These are phyloP conservation scores for Chrysopilus asiliformis DNA, from an alignment of 2,888 invertebrate species.

Conservation along the genomic window DNA sequence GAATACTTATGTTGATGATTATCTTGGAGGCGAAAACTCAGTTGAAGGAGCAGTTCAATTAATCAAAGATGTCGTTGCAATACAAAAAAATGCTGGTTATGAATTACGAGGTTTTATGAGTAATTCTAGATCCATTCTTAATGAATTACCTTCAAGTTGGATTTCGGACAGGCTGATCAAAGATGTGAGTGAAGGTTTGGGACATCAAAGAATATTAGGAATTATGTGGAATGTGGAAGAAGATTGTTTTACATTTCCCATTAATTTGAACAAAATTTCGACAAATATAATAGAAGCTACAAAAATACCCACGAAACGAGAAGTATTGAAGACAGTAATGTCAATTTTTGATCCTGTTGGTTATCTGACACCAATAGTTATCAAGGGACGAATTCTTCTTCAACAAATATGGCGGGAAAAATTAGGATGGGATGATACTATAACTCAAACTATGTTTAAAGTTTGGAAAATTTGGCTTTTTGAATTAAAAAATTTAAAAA, in stretches of 20 bases:
- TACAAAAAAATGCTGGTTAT: not conserved
- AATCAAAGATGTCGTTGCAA: not conserved
- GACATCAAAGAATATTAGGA: not conserved
- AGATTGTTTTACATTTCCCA: not conserved
- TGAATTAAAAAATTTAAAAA: not conserved
- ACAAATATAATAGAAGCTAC: not conserved
- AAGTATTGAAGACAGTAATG: too few relatives aligned
- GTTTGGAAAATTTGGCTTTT: constrained; percentile 1
- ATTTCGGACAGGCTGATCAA: too few relatives aligned
- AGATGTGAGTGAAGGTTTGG: too few relatives aligned
- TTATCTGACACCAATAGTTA: not conserved
- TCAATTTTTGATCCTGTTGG: not conserved
- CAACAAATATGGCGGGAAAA: not conserved
- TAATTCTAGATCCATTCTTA: not conserved
- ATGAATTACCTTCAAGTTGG: not conserved
- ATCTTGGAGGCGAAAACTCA: not conserved
- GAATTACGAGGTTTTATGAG: constrained; percentile 1
- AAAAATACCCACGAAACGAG: too few relatives aligned
- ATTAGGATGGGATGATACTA: constrained; percentile 1
- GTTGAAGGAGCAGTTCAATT: not conserved
- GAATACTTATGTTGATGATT: constrained; percentile 1
- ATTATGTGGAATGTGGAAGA: not conserved
- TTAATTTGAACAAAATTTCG: not conserved
- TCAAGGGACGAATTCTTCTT: not conserved
- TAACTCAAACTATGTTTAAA: not conserved